Percentiles rank a stretch among this genome's conserved stretches.
Evolutionary conservation across 1,140 invertebrate species (phyloP).

Genomic region (Heliconius himera): DNA sequence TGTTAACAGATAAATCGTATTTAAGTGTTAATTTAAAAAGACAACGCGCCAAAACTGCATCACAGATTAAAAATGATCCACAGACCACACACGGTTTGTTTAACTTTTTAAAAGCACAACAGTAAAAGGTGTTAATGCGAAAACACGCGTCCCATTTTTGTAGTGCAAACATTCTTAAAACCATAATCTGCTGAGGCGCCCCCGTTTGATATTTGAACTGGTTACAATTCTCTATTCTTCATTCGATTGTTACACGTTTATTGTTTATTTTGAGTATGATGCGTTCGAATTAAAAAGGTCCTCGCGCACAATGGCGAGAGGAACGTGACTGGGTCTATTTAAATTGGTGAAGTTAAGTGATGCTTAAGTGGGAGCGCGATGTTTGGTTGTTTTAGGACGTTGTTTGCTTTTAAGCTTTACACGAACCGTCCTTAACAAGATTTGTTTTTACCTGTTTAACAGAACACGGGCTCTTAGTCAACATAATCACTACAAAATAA

Average conservation of each 20-base stretch:
- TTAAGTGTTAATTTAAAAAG: constrained; percentile 41
- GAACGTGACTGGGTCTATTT: constrained; percentile 46
- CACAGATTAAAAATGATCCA: constrained; percentile 48
- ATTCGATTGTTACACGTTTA: constrained; percentile 68
- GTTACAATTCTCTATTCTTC: constrained; percentile 62
- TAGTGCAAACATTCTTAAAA: constrained; percentile 68
- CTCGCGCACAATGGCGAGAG: constrained; percentile 35
- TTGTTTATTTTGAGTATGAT: constrained; percentile 70
- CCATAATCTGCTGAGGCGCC: constrained; percentile 72
- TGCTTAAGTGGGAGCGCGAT: constrained; percentile 69
- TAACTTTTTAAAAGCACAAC: constrained; percentile 66
- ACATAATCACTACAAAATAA: constrained; percentile 2
- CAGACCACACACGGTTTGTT: constrained; percentile 70
- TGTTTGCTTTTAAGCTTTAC: constrained; percentile 70
- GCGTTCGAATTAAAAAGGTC: constrained; percentile 58
- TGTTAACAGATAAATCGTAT: constrained; percentile 7
- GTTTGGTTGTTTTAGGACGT: constrained; percentile 75
- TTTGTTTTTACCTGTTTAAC: constrained; percentile 53
- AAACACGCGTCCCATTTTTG: constrained; percentile 72
- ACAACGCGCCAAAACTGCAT: constrained; percentile 39
- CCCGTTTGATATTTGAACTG: constrained; percentile 54
- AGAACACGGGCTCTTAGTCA: constrained; percentile 9
- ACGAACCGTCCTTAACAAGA: constrained; percentile 70
- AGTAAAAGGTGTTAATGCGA: constrained; percentile 79
- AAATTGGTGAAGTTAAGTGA: constrained; percentile 68